A percentile compares a stretch with the other conserved stretches of the same genome.
Evolutionary conservation across 2,888 invertebrate genomes (phyloP).

Genomic region (Poecilobothrus nobilitatus): DNA sequence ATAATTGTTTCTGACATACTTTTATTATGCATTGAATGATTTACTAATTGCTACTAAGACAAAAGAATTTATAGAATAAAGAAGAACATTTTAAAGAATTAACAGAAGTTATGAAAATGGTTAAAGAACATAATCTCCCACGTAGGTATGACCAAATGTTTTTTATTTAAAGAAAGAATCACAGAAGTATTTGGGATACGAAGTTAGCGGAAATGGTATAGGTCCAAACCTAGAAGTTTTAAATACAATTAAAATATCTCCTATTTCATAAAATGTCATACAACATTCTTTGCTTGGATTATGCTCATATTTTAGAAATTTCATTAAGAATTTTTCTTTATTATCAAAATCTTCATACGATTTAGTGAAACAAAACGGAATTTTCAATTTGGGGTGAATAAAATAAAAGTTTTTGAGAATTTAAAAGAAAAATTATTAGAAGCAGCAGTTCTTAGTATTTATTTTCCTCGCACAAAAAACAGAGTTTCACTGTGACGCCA

Average conservation of each 20-base stretch:
- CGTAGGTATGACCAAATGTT: neutral
- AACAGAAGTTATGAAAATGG: no score
- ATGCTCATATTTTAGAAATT: no score
- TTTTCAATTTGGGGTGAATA: constrained; percentile 18
- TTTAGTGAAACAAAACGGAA: constrained; percentile 14
- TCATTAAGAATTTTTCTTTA: no score
- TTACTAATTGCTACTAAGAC: constrained; percentile 20
- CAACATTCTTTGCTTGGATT: constrained; percentile 17
- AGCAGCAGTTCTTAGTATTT: constrained; percentile 21
- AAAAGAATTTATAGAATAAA: no score
- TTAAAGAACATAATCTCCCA: no score
- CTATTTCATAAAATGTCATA: neutral
- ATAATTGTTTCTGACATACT: no score
- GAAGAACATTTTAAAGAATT: constrained; percentile 12
- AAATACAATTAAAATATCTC: neutral
- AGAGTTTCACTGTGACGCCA: constrained; percentile 34
- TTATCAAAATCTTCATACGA: constrained; percentile 16
- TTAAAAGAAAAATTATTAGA: no score
- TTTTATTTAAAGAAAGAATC: neutral
- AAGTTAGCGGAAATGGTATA: neutral
- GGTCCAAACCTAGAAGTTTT: neutral
- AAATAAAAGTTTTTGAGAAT: constrained; percentile 27
- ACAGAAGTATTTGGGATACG: neutral
- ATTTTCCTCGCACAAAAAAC: constrained; percentile 27
- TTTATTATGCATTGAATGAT: no score